Conservation (phyloP, 2,797 vertebrate genomes). For the Poeciliopsis infans region DNA sequence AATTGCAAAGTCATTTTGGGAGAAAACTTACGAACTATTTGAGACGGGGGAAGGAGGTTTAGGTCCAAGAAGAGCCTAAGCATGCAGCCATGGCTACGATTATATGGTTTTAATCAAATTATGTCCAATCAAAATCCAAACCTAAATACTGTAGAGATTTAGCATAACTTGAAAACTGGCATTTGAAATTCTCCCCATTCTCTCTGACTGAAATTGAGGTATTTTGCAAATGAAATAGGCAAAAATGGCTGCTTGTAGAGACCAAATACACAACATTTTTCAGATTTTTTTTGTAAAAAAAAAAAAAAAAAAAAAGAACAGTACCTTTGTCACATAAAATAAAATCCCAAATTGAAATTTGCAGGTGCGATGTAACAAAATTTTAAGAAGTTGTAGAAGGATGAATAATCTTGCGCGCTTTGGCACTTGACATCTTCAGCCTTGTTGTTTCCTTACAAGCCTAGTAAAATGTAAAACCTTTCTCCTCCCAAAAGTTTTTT, state of each 20-base stretch:
- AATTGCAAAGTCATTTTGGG: not conserved
- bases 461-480: constrained; percentile 56
- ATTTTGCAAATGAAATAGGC: not conserved
- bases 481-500: constrained; percentile 69
- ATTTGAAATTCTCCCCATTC: not conserved
- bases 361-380: not conserved
- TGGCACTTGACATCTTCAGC: constrained; percentile 56
- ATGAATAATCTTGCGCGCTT: not conserved
- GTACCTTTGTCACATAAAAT: not conserved
- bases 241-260: not conserved
- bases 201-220: not conserved
- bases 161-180: not conserved
- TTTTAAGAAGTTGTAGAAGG: not conserved
- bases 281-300: not conserved
- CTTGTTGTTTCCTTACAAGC: constrained; percentile 40
- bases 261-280: not conserved
- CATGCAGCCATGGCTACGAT: not conserved
- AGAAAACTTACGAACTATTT: not conserved
- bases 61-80: not conserved
- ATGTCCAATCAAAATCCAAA: not conserved
- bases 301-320: not conserved
- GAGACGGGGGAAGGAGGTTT: not conserved
- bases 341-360: not conserved
- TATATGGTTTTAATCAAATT: not conserved
- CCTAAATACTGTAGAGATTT: not conserved